Conservation (phyloP, 2,113 vertebrate genomes). For the Triplophysa rosa region DNA sequence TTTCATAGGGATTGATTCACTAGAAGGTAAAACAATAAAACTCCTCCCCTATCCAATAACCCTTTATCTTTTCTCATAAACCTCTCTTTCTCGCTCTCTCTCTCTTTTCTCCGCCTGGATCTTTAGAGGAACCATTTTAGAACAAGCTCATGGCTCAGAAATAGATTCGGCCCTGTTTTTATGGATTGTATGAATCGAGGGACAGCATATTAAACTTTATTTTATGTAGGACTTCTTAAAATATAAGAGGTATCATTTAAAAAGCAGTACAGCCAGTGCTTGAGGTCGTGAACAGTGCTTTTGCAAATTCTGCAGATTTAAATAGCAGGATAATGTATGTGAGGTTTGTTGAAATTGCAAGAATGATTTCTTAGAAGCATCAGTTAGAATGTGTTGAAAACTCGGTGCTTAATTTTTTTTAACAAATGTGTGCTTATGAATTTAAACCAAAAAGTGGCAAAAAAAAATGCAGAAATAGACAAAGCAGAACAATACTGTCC, state of each 20-base stretch:
- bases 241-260: neutral
- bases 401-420: neutral
- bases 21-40: slow-evolving; percentile 75
- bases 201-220: slow-evolving; percentile 32
- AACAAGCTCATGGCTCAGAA: slow-evolving; percentile 20
- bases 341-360: neutral
- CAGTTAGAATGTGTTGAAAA: neutral
- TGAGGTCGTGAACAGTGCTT: no score
- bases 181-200: slow-evolving; percentile 23
- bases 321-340: neutral
- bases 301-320: neutral
- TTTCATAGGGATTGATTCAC: slow-evolving; percentile 76
- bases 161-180: neutral
- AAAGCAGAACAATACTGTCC: no score
- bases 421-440: neutral
- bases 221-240: slow-evolving; percentile 21
- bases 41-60: slow-evolving; percentile 50
- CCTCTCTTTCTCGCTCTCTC: slow-evolving; percentile 34
- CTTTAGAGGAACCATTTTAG: slow-evolving; percentile 20
- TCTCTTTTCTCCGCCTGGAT: neutral
- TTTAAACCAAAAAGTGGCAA: neutral
- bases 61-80: slow-evolving; percentile 51
- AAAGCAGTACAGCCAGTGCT: neutral
- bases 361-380: neutral
- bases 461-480: neutral